Evolutionary conservation across 2,113 vertebrate species (phyloP), one percentile per base, ranked within the genome.

Genomic region (Morone chrysops): DNA sequence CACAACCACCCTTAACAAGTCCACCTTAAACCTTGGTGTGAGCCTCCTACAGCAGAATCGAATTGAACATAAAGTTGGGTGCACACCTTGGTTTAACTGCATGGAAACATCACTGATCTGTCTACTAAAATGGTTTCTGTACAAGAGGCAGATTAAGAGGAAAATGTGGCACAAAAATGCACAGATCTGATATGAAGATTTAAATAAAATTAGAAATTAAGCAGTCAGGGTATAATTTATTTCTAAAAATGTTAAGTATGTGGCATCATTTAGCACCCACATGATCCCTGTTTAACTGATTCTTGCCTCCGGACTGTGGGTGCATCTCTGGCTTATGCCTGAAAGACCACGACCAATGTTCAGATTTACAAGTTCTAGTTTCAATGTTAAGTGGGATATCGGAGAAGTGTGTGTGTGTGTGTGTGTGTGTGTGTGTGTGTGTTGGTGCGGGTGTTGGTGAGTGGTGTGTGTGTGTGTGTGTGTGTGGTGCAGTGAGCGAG

Each of bases 61-160:
- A 63, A 65, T 59, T 61, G 16, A 74, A 50, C 45, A 12, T 50
- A 45, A 65, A 71, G 18, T 56, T 11, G 81, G 73, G 84, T 41
- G 47, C 83, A 54, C 90, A 89, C 90, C 90, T 85, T 63, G 83
- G 91, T 92, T 93, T 94, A 93, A 93, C 85, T 91, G 93, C 92
- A 93, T 93, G 92, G 84, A 87, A 82, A 67, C 88, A 82, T 90
- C 89, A 89, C 84, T 92, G 81, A 90, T 83, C 71, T 86, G 78
- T 90, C 79, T 83, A 77, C 84, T 91, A 83, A 89, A 90, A 68
- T 81, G 88, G 84, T 86, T 92, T 92, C 89, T 87, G 88, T 90
- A 89, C 89, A 66, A 85, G 87, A 93, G 90, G 91, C 87, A 76
- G 76, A 83, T 80, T 45, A 36, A 79, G 47, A 80, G 60, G 40